Evolutionary conservation across 2,888 invertebrate species (phyloP).

Genomic region (Phyllotreta cruciferae): DNA sequence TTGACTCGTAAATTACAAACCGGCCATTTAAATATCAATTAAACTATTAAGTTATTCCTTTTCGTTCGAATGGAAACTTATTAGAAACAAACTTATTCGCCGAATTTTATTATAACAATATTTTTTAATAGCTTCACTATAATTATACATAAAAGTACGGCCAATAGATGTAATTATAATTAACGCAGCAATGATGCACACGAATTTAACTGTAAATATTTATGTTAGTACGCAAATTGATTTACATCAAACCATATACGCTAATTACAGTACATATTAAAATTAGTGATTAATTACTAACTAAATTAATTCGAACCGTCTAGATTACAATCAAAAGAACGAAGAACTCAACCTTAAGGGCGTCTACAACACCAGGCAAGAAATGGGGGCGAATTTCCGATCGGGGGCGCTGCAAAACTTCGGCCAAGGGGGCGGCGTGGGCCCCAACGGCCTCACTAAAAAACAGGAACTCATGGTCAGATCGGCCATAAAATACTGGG

Average conservation of each 20-base stretch:
- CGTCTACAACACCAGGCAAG: slow-evolving; percentile 78
- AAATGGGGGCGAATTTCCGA: slow-evolving; percentile 78
- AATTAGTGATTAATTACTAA: too few relatives aligned
- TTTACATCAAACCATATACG: too few relatives aligned
- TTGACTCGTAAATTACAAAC: too few relatives aligned
- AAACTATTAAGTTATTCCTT: neutral
- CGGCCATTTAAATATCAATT: too few relatives aligned
- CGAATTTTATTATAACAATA: too few relatives aligned
- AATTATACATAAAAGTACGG: neutral
- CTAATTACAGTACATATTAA: too few relatives aligned
- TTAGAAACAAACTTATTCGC: too few relatives aligned
- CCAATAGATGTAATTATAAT: neutral
- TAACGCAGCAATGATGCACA: neutral
- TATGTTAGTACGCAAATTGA: too few relatives aligned
- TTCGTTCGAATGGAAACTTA: neutral
- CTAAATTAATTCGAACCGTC: slow-evolving; percentile 17
- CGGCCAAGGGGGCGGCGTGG: slow-evolving; percentile 62
- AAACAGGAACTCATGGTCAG: slow-evolving; percentile 86
- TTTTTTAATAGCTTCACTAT: too few relatives aligned
- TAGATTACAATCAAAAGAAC: slow-evolving; percentile 57
- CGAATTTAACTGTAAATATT: too few relatives aligned
- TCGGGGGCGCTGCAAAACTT: slow-evolving; percentile 74
- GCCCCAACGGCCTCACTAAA: slow-evolving; percentile 81
- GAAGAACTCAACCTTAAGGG: slow-evolving; percentile 73
- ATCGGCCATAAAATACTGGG: slow-evolving; percentile 90